A percentile compares a stretch with the other conserved stretches of the same genome.
Evolutionary conservation across 2,797 vertebrate genomes (phyloP).

Genomic region (Amphiprion clarkii): DNA sequence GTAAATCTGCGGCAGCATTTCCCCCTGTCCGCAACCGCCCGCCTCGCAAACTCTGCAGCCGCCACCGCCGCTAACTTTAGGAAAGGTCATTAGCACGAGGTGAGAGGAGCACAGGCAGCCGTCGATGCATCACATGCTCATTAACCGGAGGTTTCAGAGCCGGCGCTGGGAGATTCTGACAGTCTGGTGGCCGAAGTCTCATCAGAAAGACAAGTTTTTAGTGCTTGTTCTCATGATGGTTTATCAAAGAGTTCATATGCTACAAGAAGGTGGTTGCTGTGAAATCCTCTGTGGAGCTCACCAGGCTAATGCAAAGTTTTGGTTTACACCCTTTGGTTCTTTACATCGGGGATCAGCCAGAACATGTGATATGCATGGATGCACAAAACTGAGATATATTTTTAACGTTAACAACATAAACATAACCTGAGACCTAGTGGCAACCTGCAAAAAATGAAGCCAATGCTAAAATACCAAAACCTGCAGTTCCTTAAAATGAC

Average conservation of each 20-base stretch:
- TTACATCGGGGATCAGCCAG: neutral
- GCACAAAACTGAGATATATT: too few relatives aligned
- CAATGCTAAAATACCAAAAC: too few relatives aligned
- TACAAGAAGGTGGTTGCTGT: too few relatives aligned
- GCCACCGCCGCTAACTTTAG: conserved; percentile 66
- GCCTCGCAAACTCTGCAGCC: conserved; percentile 46
- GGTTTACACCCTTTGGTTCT: neutral
- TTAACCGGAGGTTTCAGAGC: conserved; percentile 7
- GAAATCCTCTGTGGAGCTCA: neutral
- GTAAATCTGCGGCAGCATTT: conserved; percentile 81
- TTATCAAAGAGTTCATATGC: too few relatives aligned
- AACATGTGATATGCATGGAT: neutral
- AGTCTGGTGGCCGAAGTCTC: neutral
- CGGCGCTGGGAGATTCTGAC: neutral
- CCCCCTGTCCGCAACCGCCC: conserved; percentile 62
- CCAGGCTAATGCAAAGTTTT: too few relatives aligned
- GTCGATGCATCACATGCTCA: neutral
- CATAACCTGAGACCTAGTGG: neutral
- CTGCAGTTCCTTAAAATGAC: too few relatives aligned
- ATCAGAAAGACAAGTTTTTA: neutral
- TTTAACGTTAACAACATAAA: neutral
- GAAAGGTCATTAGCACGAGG: conserved; percentile 61
- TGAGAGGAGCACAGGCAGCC: conserved; percentile 19
- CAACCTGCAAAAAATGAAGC: too few relatives aligned
- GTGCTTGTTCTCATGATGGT: too few relatives aligned